A percentile compares a stretch with the other conserved stretches of the same genome.
Conservation (phyloP, 2,888 invertebrate species). For the Hydraecia micacea region DNA sequence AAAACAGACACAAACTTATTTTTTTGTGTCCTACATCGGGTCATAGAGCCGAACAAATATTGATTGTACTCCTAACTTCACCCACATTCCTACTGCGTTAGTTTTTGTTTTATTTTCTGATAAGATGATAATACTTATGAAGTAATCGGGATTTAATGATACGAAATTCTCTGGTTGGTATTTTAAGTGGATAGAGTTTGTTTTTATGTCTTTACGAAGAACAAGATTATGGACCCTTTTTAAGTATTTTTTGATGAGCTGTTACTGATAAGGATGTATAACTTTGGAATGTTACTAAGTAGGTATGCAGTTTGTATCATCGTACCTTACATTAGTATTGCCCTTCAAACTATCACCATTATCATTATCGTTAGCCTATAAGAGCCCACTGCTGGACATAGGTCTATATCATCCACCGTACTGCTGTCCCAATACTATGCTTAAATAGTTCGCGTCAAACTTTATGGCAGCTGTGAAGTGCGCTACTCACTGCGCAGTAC, state of each 20-base stretch:
- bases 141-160: slow-evolving; percentile 1
- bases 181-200: slow-evolving; percentile 11
- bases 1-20: neutral
- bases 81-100: slow-evolving; percentile 36
- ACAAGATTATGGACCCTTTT: slow-evolving; percentile 3
- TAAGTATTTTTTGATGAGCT: neutral
- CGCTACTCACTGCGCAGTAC: no score
- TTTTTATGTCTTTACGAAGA: neutral
- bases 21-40: slow-evolving; percentile 26
- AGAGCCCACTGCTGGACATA: neutral
- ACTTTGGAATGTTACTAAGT: slow-evolving; percentile 9
- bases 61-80: slow-evolving; percentile 9
- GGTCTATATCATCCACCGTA: neutral
- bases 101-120: slow-evolving; percentile 48
- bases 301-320: neutral
- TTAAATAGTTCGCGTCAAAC: neutral
- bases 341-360: neutral
- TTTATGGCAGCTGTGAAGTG: neutral
- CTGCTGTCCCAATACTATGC: neutral
- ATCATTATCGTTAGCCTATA: no score
- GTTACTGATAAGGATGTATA: slow-evolving; percentile 2
- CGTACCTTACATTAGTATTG: no score
- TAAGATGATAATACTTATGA: slow-evolving; percentile 16
- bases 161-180: neutral
- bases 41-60: slow-evolving; percentile 50